Base-by-base conservation (phyloP, 2,113 vertebrate genomes). In the Varanus komodoensis region DNA sequence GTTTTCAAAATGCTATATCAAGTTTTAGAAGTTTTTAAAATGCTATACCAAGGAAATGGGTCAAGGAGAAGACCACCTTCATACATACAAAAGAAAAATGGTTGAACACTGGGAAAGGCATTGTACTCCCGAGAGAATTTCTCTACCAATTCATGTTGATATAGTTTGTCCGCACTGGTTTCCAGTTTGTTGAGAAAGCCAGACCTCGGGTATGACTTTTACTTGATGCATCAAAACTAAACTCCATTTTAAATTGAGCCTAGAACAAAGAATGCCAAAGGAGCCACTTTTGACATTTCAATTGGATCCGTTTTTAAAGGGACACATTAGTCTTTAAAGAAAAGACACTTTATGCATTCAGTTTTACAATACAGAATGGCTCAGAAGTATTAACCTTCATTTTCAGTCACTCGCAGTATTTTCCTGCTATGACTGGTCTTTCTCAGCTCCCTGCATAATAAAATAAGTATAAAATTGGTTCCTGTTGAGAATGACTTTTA, bases 401-500 rank as follows among this genome's bases (percentile, higher is more conserved):
- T 86, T 90, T 73, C 38, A 79, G 67, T 79, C 77, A 57, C 68
- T 79, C 73, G 52, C 75, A 81, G 38, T 79, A 21, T 67, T 38
- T 85, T 85, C 48, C 21, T 85, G 32, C 44, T 78, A 78, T 80
- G 48, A 6, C 89, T 61, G 64, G 50, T 71, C 75, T 86, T 71
- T 86, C 67, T 81, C n/a, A 73, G 50, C 73, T 80, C 77, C 48
- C 27, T 80, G 29, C 52, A 48, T 73, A 73, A 86, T 81, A 80
- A 90, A 86, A 52, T 32, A 89, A 89, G 50, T 71, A 89, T 80
- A 90, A 86, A 73, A 86, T 80, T 61, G 77, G 77, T 54, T 90
- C 80, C 83, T 86, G 48, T 80, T 80, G 77, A 79, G 74, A 86
- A 80, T 79, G 67, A 79, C 67, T 80, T 54, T 80, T 82, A 80